A percentile compares a stretch with the other conserved stretches of the same genome.
Evolutionary conservation across 2,888 invertebrate species (phyloP).

Genomic region (Bibio marci): DNA sequence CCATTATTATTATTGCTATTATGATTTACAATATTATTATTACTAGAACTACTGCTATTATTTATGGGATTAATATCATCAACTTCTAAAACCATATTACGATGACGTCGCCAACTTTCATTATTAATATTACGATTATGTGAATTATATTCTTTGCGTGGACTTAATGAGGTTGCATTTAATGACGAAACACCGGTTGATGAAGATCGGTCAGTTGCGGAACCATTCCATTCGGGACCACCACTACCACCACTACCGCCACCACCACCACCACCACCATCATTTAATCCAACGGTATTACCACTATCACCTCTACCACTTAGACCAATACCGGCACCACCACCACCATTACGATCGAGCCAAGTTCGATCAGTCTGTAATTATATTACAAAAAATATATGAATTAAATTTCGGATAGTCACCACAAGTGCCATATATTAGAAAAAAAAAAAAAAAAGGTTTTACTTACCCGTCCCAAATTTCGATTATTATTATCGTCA

Average conservation of each 20-base stretch:
- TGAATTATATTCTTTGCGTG: constrained; percentile 23
- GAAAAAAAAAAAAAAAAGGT: constrained; percentile 2
- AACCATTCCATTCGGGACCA: constrained; percentile 20
- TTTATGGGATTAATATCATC: too few relatives aligned
- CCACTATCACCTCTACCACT: background rate
- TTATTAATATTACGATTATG: constrained; percentile 17
- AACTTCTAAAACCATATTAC: too few relatives aligned
- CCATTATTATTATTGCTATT: background rate
- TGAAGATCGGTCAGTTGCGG: too few relatives aligned
- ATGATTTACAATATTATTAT: too few relatives aligned
- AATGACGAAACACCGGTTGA: too few relatives aligned
- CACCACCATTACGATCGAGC: constrained; percentile 23
- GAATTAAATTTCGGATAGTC: background rate
- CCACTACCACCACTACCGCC: constrained; percentile 3
- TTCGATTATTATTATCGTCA: constrained; percentile 15
- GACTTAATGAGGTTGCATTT: constrained; percentile 15
- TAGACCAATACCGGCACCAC: constrained; percentile 9
- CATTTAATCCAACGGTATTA: constrained; percentile 5
- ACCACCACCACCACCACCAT: constrained; percentile 14
- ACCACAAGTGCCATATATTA: background rate
- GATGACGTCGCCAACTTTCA: background rate
- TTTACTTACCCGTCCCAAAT: background rate
- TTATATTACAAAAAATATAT: background rate
- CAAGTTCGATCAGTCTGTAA: constrained; percentile 20
- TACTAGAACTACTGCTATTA: too few relatives aligned